phyloP scores from a whole-genome alignment of 2,113 vertebrate genomes.

The Eulacestoma nigropectus region DNA sequence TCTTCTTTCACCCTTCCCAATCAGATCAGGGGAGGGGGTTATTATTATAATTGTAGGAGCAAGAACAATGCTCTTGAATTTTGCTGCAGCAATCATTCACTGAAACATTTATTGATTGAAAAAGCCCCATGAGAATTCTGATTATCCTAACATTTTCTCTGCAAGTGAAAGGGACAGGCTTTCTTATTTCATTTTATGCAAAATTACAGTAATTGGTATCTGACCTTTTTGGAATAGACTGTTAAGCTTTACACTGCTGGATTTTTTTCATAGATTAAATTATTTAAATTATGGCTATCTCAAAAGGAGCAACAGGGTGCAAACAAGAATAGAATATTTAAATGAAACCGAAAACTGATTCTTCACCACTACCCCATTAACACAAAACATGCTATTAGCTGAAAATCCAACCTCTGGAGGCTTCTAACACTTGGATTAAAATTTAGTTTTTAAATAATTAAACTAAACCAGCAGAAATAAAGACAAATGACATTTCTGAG shows the following conservation, averaged over 20 bases:
- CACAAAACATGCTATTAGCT: slow-evolving; percentile 18
- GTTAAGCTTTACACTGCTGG: slow-evolving; percentile 50
- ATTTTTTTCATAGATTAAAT: slow-evolving; percentile 65
- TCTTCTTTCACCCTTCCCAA: not conserved
- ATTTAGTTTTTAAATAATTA: slow-evolving; percentile 49
- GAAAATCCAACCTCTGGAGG: not conserved
- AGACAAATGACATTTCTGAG: not conserved
- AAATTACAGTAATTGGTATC: slow-evolving; percentile 72
- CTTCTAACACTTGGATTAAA: slow-evolving; percentile 29
- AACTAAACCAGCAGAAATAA: slow-evolving; percentile 2
- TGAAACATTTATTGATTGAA: slow-evolving; percentile 61
- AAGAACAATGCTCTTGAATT: slow-evolving; percentile 43
- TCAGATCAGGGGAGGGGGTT: not conserved
- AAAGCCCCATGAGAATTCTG: slow-evolving; percentile 53
- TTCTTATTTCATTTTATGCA: slow-evolving; percentile 68
- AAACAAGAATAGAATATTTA: slow-evolving; percentile 64
- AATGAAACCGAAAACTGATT: slow-evolving; percentile 55
- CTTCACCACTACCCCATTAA: not conserved
- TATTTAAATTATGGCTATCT: slow-evolving; percentile 72
- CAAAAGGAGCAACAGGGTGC: slow-evolving; percentile 41
- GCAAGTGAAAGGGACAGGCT: slow-evolving; percentile 40
- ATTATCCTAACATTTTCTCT: slow-evolving; percentile 53
- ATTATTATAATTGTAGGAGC: slow-evolving; percentile 15
- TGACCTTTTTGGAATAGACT: slow-evolving; percentile 65
- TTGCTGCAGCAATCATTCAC: slow-evolving; percentile 34